phyloP scores from a whole-genome alignment of 2,797 vertebrate species.

The Pyrocephalus nanus region DNA sequence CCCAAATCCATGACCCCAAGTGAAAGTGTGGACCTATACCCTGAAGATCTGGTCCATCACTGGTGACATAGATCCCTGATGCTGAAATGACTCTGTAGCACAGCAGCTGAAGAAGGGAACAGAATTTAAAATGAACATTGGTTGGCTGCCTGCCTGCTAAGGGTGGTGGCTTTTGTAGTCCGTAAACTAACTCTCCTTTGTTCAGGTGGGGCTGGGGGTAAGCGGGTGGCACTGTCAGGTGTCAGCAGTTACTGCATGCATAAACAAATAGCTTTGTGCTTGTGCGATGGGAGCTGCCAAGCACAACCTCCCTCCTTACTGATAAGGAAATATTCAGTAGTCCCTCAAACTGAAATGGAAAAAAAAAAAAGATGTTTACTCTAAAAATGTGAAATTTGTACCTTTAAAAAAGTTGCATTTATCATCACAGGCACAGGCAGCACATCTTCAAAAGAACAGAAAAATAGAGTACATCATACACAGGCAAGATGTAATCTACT shows the following conservation, averaged over 20 bases:
- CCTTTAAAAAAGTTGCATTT: background rate
- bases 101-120: background rate
- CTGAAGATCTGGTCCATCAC: background rate
- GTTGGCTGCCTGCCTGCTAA: background rate
- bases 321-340: background rate
- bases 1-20: background rate
- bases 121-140: background rate
- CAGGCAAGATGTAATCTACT: background rate
- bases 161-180: background rate
- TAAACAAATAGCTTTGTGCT: background rate
- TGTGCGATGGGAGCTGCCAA: background rate
- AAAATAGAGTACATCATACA: background rate
- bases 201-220: background rate
- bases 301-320: background rate
- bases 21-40: fast-evolving
- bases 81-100: background rate
- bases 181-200: background rate
- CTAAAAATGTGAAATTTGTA: background rate
- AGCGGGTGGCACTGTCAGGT: background rate
- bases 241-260: background rate
- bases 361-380: background rate
- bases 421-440: background rate
- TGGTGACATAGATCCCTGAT: background rate
- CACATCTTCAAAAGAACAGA: background rate
- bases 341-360: background rate